Base-by-base conservation (phyloP, 2,113 vertebrate genomes). In the Meriones unguiculatus region DNA sequence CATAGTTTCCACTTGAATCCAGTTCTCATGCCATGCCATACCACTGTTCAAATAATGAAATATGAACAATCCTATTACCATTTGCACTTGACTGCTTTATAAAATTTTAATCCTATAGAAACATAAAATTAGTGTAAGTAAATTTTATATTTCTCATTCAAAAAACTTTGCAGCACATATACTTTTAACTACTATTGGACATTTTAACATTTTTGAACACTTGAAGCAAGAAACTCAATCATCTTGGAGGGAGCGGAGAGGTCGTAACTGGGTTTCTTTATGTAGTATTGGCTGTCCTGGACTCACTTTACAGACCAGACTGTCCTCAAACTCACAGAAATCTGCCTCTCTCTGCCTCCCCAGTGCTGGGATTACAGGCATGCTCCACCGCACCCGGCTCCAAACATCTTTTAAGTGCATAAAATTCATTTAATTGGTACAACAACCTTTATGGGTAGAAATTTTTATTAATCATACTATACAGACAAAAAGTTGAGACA, bases 61-160 rank as follows among this genome's bases (percentile, higher is more conserved):
- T 64, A 46, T 67, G 13, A 57, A 46, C 82, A 86, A 54, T 91
- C 32, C 18, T 78, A 67, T 77, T 73, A 62, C 1, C 50, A 35
- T 95, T 90, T 46, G 75, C 24, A 78, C 73, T 73, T 90, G 91
- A 70, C 41, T 95, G 41, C 85, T 78, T 69, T 38, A n/a, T 69
- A 82, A 75, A 73, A 77, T 90, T 85, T 82, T 41, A 41, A 76
- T 86, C 64, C 35, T 46, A 85, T 65, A 69, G 69, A 80, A 95
- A 96, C 95, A 67, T 30, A 1, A 84, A 95, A 70, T 84, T 85
- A 80, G 76, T 80, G 57, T 90, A 90, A 97, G 62, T 20, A 82
- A 89, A 70, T 24, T 7, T 92, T 46, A 25, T 54, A 54, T 72
- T 18, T 89, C 17, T 78, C 14, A 94, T 46, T 81, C 41, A 85